These are phyloP conservation scores for Pterocles orientalis DNA, from an alignment of 2,113 vertebrate genomes.

Conservation along the genomic window DNA sequence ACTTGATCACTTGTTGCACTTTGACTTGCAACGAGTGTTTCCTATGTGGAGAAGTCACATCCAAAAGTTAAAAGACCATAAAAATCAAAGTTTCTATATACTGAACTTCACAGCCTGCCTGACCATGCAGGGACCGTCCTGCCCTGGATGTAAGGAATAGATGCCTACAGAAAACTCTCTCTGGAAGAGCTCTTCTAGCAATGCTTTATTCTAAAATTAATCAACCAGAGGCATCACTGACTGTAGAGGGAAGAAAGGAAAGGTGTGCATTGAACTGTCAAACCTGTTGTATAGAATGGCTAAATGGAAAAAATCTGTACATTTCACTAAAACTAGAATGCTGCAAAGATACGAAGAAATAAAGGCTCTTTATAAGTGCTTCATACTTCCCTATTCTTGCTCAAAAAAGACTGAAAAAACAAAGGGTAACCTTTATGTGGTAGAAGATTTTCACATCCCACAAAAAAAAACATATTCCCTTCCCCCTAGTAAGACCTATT, in stretches of 20 bases:
- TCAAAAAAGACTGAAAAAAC: not conserved
- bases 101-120: not conserved
- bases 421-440: not conserved
- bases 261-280: constrained; percentile 2
- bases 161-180: not conserved
- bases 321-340: not conserved
- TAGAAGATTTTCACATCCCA: not conserved
- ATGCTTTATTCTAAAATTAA: constrained; percentile 54
- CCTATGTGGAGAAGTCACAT: constrained; percentile 1
- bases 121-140: constrained; percentile 16
- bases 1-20: constrained; percentile 51
- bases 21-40: constrained; percentile 10
- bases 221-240: not conserved
- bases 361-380: not conserved
- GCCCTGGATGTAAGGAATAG: constrained; percentile 17
- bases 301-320: not conserved
- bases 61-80: constrained; percentile 23
- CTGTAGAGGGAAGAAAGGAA: not conserved
- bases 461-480: not conserved
- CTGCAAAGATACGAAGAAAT: not conserved
- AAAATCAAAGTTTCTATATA: constrained; percentile 31
- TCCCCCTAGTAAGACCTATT: not conserved
- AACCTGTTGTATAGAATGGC: not conserved
- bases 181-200: constrained; percentile 16
- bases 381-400: not conserved